Evolutionary conservation across 2,113 vertebrate species (phyloP).

Genomic region (Irena cyanogastra): DNA sequence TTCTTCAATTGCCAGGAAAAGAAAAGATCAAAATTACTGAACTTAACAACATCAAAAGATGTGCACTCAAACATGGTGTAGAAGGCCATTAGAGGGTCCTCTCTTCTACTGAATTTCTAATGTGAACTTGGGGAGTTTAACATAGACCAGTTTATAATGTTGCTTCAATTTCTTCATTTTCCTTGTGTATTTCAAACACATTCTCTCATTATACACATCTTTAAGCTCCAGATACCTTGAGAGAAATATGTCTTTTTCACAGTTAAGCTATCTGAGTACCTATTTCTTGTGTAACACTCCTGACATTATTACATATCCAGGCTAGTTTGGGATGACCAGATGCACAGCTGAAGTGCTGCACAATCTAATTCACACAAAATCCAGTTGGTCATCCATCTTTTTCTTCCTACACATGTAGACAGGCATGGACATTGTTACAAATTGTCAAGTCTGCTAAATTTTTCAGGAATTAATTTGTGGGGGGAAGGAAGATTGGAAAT

Average conservation of each 20-base stretch:
- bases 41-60: background rate
- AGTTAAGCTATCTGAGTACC: background rate
- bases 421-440: background rate
- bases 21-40: background rate
- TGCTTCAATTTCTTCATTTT: background rate
- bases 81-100: background rate
- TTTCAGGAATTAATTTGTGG: background rate
- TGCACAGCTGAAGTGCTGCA: background rate
- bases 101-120: background rate
- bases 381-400: background rate
- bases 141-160: background rate
- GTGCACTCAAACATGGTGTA: background rate
- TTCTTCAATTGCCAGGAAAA: background rate
- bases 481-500: background rate
- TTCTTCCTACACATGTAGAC: background rate
- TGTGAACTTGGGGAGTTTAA: background rate
- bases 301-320: background rate
- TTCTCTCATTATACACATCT: background rate
- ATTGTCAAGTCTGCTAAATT: background rate
- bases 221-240: background rate
- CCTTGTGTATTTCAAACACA: background rate
- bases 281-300: background rate
- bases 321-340: background rate
- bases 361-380: background rate
- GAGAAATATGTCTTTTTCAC: background rate